These are phyloP conservation scores for Drosophila buzzatii DNA, from an alignment of 2,888 invertebrate species.

Conservation along the genomic window DNA sequence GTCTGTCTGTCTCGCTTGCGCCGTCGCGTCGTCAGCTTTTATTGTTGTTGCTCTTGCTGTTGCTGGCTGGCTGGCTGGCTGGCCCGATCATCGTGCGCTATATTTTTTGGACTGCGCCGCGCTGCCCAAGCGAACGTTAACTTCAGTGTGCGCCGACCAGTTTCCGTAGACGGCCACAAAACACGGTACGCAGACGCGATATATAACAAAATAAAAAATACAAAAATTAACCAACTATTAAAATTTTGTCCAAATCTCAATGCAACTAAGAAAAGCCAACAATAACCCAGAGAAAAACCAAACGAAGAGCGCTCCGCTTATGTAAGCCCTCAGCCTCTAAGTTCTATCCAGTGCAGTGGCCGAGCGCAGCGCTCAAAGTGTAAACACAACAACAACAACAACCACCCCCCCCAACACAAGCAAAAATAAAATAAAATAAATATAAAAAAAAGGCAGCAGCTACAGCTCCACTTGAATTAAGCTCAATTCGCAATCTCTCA, in stretches of 20 bases:
- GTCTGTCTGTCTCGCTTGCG: slow-evolving; percentile 50
- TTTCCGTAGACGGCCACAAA: slow-evolving; percentile 86
- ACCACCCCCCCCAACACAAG: slow-evolving; percentile 18
- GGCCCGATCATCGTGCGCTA: slow-evolving; percentile 61
- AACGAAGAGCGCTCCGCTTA: slow-evolving; percentile 36
- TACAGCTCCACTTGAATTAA: slow-evolving; percentile 51
- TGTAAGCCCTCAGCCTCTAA: slow-evolving; percentile 53
- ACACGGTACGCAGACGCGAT: slow-evolving; percentile 63
- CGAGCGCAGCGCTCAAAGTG: slow-evolving; percentile 36
- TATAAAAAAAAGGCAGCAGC: slow-evolving; percentile 45
- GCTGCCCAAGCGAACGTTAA: slow-evolving; percentile 82
- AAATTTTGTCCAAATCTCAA: slow-evolving; percentile 24
- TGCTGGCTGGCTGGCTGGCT: slow-evolving; percentile 7
- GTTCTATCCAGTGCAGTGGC: slow-evolving; percentile 60
- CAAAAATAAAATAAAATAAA: slow-evolving; percentile 32
- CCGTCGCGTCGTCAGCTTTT: slow-evolving; percentile 62
- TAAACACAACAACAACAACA: slow-evolving; percentile 35
- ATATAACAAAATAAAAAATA: slow-evolving; percentile 10
- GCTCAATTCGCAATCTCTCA: slow-evolving; percentile 71
- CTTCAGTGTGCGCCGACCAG: slow-evolving; percentile 86
- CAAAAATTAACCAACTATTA: slow-evolving; percentile 13
- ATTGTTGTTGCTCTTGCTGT: slow-evolving; percentile 28
- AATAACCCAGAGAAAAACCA: slow-evolving; percentile 10
- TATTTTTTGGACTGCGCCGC: slow-evolving; percentile 73
- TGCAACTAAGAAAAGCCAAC: slow-evolving; percentile 3